These are phyloP conservation scores for Temnothorax curvispinosus DNA, from an alignment of 1,140 invertebrate species.

Conservation along the genomic window DNA sequence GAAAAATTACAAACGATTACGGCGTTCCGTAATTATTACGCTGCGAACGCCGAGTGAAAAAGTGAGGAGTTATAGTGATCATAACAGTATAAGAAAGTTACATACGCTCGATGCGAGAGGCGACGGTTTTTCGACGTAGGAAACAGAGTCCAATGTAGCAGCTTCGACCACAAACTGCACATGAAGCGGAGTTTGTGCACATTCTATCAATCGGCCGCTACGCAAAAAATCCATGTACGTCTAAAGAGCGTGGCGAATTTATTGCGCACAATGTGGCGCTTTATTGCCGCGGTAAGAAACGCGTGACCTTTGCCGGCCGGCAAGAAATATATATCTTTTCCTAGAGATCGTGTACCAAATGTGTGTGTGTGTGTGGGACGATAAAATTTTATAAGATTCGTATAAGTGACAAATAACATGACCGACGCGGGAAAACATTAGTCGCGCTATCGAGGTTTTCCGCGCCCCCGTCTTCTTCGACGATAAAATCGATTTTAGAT, in stretches of 20 bases:
- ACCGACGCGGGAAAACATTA: slow-evolving; percentile 14
- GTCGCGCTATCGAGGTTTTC: not conserved
- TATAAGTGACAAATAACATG: slow-evolving; percentile 22
- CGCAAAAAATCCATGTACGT: slow-evolving; percentile 51
- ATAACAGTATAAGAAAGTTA: slow-evolving; percentile 29
- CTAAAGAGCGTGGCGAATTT: slow-evolving; percentile 42
- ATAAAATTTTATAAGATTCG: slow-evolving; percentile 42
- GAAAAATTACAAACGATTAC: slow-evolving; percentile 11
- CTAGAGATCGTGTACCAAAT: slow-evolving; percentile 48
- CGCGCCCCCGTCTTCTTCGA: not conserved
- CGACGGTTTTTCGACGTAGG: slow-evolving; percentile 33
- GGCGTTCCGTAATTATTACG: not conserved
- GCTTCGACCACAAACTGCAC: slow-evolving; percentile 42
- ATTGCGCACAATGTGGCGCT: slow-evolving; percentile 46
- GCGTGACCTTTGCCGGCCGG: slow-evolving; percentile 43
- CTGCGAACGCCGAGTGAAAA: not conserved
- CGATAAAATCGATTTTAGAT: slow-evolving; percentile 17
- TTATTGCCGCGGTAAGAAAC: slow-evolving; percentile 37
- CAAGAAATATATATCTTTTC: slow-evolving; percentile 59
- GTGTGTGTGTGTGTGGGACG: not conserved
- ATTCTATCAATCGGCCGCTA: slow-evolving; percentile 44
- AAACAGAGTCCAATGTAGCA: slow-evolving; percentile 24
- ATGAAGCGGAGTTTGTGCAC: slow-evolving; percentile 33
- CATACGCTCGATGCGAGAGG: slow-evolving; percentile 25
- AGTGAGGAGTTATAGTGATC: slow-evolving; percentile 26